Evolutionary conservation across 2,113 vertebrate species (phyloP).

Genomic region (Anhinga rufa): DNA sequence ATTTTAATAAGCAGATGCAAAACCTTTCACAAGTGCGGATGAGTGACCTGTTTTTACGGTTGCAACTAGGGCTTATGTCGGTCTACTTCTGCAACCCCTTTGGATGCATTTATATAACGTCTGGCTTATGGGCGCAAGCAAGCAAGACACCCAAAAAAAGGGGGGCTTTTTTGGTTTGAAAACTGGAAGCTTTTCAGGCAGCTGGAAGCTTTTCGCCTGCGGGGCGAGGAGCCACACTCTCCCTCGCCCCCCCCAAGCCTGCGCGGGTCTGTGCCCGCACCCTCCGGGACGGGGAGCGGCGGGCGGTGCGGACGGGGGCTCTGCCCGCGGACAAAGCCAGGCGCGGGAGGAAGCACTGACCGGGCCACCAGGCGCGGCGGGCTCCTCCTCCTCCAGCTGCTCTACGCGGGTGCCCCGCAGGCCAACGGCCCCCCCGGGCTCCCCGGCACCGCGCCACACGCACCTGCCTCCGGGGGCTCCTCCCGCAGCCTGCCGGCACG

Average conservation of each 20-base stretch:
- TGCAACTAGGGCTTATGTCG: background rate
- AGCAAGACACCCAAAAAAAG: background rate
- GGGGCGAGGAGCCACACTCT: fast-evolving
- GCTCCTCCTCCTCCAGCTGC: background rate
- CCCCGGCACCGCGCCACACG: background rate
- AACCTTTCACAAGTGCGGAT: background rate
- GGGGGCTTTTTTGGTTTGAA: background rate
- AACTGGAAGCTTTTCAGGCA: background rate
- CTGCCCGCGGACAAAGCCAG: background rate
- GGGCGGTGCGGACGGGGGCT: fast-evolving
- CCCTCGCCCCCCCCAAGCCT: too few relatives aligned
- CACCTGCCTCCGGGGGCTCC: background rate
- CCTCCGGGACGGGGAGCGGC: background rate
- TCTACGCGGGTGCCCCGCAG: background rate
- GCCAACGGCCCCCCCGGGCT: background rate
- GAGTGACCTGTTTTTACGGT: background rate
- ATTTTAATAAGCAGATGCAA: background rate
- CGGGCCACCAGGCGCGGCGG: fast-evolving
- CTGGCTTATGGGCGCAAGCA: background rate
- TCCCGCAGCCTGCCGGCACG: background rate
- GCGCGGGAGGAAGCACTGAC: too few relatives aligned
- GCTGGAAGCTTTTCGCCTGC: too few relatives aligned
- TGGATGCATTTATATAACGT: fast-evolving
- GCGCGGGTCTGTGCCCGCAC: background rate
- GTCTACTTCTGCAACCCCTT: background rate